phyloP scores from a whole-genome alignment of 2,797 vertebrate species.

The Notoglanidium macrostoma region DNA sequence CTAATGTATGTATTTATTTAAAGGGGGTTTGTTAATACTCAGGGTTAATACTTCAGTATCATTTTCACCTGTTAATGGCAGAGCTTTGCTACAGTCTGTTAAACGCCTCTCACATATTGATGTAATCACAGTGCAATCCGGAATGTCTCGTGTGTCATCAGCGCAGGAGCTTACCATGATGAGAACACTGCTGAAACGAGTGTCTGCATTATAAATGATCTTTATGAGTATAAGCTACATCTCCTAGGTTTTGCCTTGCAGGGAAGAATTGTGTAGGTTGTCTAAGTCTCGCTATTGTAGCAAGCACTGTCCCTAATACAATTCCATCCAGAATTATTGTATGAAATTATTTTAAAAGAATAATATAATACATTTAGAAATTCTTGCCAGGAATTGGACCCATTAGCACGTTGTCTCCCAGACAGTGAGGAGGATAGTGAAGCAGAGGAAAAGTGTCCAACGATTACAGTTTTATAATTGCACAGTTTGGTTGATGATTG shows the following conservation, averaged over 20 bases:
- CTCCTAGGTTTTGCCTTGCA: not conserved
- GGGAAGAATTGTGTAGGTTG: not conserved
- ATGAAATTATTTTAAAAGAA: not conserved
- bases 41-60: constrained; percentile 5
- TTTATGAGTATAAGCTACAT: not conserved
- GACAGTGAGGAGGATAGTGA: not conserved
- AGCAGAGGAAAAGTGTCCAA: not conserved
- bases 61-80: not conserved
- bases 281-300: not conserved
- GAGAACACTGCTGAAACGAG: not conserved
- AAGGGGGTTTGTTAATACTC: not conserved
- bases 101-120: constrained; percentile 33
- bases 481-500: not conserved
- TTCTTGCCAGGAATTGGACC: not conserved
- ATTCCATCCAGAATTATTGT: not conserved
- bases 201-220: constrained; percentile 27
- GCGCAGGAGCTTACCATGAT: not conserved
- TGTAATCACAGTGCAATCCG: constrained; percentile 35
- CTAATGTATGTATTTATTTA: not conserved
- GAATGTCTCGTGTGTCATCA: not conserved
- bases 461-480: not conserved
- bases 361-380: not conserved
- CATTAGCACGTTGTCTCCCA: not conserved
- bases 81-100: constrained; percentile 23
- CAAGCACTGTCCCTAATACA: not conserved